Percentiles rank a stretch among this genome's conserved stretches.
These are phyloP conservation scores for Eucera pruinosa DNA, from an alignment of 2,888 invertebrate species.

Conservation along the genomic window DNA sequence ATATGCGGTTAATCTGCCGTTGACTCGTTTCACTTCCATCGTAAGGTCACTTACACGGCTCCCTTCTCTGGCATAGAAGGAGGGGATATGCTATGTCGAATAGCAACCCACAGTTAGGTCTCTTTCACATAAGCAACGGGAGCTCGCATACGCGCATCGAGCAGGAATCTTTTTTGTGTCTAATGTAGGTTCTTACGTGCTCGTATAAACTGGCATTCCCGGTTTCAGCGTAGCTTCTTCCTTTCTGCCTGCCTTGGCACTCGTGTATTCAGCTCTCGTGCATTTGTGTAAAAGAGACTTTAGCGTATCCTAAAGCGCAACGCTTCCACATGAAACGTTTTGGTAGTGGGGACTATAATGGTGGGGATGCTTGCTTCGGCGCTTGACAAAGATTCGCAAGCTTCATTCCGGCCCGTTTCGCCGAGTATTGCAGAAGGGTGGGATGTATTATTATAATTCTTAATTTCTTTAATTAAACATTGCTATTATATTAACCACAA, in stretches of 20 bases:
- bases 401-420: background rate
- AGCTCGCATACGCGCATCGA: background rate
- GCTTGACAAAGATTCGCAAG: background rate
- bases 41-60: slow-evolving; percentile 40
- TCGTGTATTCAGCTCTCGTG: slow-evolving; percentile 1
- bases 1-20: slow-evolving; percentile 23
- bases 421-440: background rate
- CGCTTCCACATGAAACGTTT: slow-evolving; percentile 2
- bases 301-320: background rate
- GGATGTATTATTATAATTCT: background rate
- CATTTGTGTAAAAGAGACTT: slow-evolving; percentile 9
- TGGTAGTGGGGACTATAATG: background rate
- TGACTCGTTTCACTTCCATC: slow-evolving; percentile 30
- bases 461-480: background rate
- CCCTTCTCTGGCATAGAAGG: slow-evolving; percentile 9
- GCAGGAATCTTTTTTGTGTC: slow-evolving; percentile 22
- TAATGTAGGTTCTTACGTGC: slow-evolving; percentile 6
- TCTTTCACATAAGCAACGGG: slow-evolving; percentile 18
- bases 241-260: background rate
- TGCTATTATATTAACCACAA: background rate
- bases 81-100: background rate
- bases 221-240: slow-evolving; percentile 17
- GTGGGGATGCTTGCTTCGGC: background rate
- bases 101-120: slow-evolving; percentile 9
- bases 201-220: slow-evolving; percentile 31